Conservation (phyloP, 2,797 vertebrate genomes). For the Enteromius unitaeniatus region DNA sequence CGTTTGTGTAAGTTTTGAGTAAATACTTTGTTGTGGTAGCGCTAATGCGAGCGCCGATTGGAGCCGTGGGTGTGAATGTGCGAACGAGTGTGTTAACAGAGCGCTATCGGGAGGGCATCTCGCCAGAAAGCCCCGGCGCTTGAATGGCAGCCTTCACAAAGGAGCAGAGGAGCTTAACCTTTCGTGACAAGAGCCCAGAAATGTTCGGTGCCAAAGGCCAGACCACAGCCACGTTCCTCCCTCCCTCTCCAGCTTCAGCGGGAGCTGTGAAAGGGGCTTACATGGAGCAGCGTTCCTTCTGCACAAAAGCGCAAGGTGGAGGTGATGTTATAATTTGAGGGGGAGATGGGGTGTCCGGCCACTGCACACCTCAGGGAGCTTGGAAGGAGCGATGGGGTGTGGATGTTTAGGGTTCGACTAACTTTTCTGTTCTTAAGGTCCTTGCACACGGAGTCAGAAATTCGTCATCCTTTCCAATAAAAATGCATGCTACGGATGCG, state of each 20-base stretch:
- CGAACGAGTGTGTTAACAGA: constrained; percentile 65
- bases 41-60: constrained; percentile 43
- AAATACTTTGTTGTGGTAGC: constrained; percentile 55
- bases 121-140: constrained; percentile 62
- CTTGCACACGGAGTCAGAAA: no score
- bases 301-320: constrained; percentile 77
- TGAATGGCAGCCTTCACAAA: constrained; percentile 72
- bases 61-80: constrained; percentile 57
- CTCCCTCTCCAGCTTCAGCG: constrained; percentile 47
- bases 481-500: no score
- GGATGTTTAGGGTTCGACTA: constrained; percentile 1
- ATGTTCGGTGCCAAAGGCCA: constrained; percentile 64
- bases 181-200: constrained; percentile 70
- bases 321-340: constrained; percentile 74
- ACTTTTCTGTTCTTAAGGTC: constrained; percentile 9
- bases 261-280: constrained; percentile 73
- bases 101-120: constrained; percentile 70
- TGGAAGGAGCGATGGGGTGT: constrained; percentile 1
- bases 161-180: constrained; percentile 73
- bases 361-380: constrained; percentile 35
- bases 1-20: constrained; percentile 50
- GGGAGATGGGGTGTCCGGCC: constrained; percentile 67
- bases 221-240: constrained; percentile 45
- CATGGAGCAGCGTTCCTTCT: constrained; percentile 68
- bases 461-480: no score